Evolutionary conservation across 2,797 vertebrate species (phyloP).

Genomic region (Cuculus canorus): DNA sequence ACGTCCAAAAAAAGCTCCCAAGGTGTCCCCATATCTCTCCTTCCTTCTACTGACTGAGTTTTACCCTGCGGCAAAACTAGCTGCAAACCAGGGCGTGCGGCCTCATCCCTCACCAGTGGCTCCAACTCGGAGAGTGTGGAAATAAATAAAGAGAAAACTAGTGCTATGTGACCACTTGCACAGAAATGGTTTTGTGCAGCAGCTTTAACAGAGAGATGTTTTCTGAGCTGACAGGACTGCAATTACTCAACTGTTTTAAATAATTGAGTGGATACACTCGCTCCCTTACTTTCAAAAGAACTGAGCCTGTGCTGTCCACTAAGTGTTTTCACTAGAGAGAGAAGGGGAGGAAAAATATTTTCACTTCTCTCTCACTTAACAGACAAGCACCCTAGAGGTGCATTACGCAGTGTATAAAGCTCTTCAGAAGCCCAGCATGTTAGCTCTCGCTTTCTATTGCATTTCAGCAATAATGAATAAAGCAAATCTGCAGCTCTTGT

Average conservation of each 20-base stretch:
- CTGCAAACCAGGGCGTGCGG: neutral
- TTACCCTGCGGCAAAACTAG: neutral
- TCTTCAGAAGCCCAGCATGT: neutral
- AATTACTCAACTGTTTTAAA: constrained; percentile 64
- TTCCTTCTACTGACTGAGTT: neutral
- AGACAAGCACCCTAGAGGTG: constrained; percentile 21
- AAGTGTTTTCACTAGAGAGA: constrained; percentile 25
- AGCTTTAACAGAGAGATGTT: constrained; percentile 43
- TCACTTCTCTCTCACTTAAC: neutral
- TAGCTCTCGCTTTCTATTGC: neutral
- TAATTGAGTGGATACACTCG: constrained; percentile 53
- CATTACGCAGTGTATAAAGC: neutral
- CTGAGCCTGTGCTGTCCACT: constrained; percentile 12
- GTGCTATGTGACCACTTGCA: neutral
- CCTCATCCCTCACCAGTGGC: neutral
- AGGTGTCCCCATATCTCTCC: neutral
- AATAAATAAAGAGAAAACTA: neutral
- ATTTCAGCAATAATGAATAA: constrained; percentile 7
- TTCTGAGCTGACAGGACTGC: constrained; percentile 51
- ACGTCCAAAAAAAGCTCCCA: neutral
- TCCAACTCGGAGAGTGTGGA: neutral
- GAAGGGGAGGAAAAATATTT: neutral
- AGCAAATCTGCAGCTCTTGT: constrained; percentile 8
- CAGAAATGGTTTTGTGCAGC: constrained; percentile 17
- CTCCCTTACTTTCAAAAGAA: neutral